A percentile compares a stretch with the other conserved stretches of the same genome.
Conservation (phyloP, 2,888 invertebrate genomes). For the Panorpa germanica region DNA sequence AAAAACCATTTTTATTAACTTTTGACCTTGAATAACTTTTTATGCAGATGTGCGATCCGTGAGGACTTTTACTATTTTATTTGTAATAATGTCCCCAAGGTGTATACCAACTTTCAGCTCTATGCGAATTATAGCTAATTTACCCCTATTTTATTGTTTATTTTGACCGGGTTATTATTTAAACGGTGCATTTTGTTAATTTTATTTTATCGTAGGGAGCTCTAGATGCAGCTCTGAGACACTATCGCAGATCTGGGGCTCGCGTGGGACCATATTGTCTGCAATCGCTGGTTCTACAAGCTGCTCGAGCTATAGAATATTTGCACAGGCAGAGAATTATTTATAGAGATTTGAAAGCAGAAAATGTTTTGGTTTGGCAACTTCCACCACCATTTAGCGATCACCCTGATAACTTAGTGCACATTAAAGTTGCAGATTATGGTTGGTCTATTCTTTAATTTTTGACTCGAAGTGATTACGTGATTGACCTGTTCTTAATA, state of each 20-base stretch:
- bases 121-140: no score
- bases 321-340: conserved; percentile 85
- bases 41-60: no score
- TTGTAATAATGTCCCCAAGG: no score
- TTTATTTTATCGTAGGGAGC: conserved; percentile 43
- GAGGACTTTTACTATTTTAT: no score
- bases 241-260: conserved; percentile 69
- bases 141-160: no score
- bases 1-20: no score
- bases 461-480: conserved; percentile 3
- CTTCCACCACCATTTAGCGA: conserved; percentile 66
- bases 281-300: conserved; percentile 73
- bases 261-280: conserved; percentile 63
- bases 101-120: no score
- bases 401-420: conserved; percentile 47
- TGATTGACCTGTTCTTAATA: not conserved
- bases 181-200: conserved; percentile 6
- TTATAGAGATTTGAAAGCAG: conserved; percentile 64
- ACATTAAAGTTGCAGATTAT: conserved; percentile 93
- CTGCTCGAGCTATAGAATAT: conserved; percentile 88
- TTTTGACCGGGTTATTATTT: conserved; percentile 5
- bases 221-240: conserved; percentile 63
- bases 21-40: no score
- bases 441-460: conserved; percentile 26
- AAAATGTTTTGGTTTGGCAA: conserved; percentile 97